phyloP scores from a whole-genome alignment of 2,888 invertebrate genomes.

The Zootermopsis nevadensis region DNA sequence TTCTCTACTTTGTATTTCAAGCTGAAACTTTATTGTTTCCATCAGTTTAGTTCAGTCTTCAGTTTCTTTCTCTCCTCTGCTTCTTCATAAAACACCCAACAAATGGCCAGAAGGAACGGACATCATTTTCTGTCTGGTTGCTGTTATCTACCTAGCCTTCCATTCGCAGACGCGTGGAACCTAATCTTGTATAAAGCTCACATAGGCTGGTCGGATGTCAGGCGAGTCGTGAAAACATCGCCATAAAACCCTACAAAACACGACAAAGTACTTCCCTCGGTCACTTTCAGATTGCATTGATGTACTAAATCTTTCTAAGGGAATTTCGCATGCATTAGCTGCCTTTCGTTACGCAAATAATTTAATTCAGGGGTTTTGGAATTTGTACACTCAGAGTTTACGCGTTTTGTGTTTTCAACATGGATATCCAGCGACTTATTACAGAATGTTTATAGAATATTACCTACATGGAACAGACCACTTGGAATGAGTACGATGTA shows the following conservation, averaged over 20 bases:
- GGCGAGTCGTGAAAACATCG: too few relatives aligned
- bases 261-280: neutral
- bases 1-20: slow-evolving; percentile 3
- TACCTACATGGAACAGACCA: too few relatives aligned
- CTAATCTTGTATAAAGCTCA: neutral
- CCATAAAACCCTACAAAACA: too few relatives aligned
- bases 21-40: neutral
- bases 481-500: too few relatives aligned
- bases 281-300: neutral
- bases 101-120: neutral
- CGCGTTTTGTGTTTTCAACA: neutral
- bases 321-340: neutral
- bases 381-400: neutral
- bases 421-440: too few relatives aligned
- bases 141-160: too few relatives aligned
- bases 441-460: too few relatives aligned
- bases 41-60: slow-evolving; percentile 6
- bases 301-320: neutral
- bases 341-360: neutral
- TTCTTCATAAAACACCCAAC: neutral
- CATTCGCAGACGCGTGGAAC: neutral
- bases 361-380: neutral
- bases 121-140: too few relatives aligned
- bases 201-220: too few relatives aligned
- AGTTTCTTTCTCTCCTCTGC: neutral